Evolutionary conservation across 2,113 vertebrate species (phyloP).

Genomic region (Phyllopteryx taeniolatus): DNA sequence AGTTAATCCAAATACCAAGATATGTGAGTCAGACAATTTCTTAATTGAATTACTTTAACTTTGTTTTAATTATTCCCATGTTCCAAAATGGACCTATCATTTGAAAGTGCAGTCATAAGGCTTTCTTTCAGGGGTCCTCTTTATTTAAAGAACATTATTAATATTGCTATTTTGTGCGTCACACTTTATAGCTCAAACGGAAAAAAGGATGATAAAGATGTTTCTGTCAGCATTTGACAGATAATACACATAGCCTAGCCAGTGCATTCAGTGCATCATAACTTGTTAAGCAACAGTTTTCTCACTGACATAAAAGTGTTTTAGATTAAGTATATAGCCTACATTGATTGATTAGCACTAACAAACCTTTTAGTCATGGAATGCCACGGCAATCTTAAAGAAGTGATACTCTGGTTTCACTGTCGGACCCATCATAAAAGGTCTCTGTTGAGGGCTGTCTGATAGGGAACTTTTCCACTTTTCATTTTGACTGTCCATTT

Average conservation of each 20-base stretch:
- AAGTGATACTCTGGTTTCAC: conserved; percentile 6
- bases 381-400: neutral
- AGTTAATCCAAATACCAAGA: conserved; percentile 38
- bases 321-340: conserved; percentile 1
- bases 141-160: conserved; percentile 28
- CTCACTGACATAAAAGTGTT: conserved; percentile 11
- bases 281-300: conserved; percentile 18
- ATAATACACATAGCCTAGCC: neutral
- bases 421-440: neutral
- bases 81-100: conserved; percentile 41
- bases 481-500: neutral
- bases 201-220: neutral
- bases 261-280: conserved; percentile 8
- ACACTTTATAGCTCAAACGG: neutral
- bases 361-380: conserved; percentile 15
- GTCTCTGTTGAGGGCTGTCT: neutral
- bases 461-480: neutral
- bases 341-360: conserved; percentile 22
- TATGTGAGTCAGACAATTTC: conserved; percentile 56
- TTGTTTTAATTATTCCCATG: conserved; percentile 52
- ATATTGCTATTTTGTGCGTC: conserved; percentile 11
- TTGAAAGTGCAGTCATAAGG: conserved; percentile 13
- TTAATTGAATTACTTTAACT: conserved; percentile 53
- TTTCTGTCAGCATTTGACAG: conserved; percentile 5
- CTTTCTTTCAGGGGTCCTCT: neutral